These are phyloP conservation scores for Formica exsecta DNA, from an alignment of 1,140 invertebrate species.

Conservation along the genomic window DNA sequence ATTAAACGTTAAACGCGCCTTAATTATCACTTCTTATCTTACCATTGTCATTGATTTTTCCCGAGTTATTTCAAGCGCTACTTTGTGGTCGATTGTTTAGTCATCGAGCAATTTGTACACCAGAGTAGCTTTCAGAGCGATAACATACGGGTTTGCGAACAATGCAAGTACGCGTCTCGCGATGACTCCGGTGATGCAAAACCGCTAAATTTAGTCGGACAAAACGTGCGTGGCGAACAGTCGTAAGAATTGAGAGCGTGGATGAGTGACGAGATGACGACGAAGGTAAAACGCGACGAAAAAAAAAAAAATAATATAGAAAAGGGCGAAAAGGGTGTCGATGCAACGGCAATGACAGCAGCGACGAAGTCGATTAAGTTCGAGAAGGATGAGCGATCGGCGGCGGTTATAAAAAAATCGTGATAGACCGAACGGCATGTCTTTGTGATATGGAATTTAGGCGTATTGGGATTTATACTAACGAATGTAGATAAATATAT, in stretches of 20 bases:
- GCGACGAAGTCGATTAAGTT: slow-evolving; percentile 49
- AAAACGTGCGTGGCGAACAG: slow-evolving; percentile 7
- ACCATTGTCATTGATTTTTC: slow-evolving; percentile 11
- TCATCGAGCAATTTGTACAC: not conserved
- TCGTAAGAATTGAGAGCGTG: slow-evolving; percentile 26
- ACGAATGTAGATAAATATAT: slow-evolving; percentile 67
- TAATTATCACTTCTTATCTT: not conserved
- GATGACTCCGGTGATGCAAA: slow-evolving; percentile 34
- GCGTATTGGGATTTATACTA: slow-evolving; percentile 74
- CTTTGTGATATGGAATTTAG: slow-evolving; percentile 83
- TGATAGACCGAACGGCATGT: slow-evolving; percentile 80
- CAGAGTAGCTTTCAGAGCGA: not conserved
- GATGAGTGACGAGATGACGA: slow-evolving; percentile 42
- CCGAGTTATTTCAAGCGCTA: slow-evolving; percentile 26
- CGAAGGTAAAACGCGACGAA: not conserved
- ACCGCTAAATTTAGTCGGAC: slow-evolving; percentile 58
- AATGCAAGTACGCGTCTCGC: slow-evolving; percentile 9
- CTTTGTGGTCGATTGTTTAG: not conserved
- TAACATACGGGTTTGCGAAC: not conserved
- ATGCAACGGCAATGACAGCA: slow-evolving; percentile 32
- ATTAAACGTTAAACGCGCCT: slow-evolving; percentile 9
- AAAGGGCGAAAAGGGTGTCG: not conserved
- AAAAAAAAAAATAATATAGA: not conserved
- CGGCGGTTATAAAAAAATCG: slow-evolving; percentile 67
- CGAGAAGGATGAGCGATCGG: slow-evolving; percentile 39